A percentile compares a stretch with the other conserved stretches of the same genome.
Conservation (phyloP, 2,113 vertebrate species). For the Halcyon malimbica region DNA sequence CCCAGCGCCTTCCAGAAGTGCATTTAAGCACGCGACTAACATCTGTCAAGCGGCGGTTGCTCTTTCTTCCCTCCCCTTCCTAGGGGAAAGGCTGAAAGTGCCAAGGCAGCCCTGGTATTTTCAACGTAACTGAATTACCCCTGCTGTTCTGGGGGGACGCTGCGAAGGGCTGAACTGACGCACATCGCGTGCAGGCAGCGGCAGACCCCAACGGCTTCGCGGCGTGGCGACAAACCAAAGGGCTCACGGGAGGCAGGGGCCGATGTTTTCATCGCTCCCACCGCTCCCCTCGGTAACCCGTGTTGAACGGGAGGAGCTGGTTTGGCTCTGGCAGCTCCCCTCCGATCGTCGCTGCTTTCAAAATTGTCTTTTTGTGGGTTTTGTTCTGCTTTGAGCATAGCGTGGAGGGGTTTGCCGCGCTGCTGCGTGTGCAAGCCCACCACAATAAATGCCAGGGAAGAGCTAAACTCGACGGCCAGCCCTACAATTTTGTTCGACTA, state of each 20-base stretch:
- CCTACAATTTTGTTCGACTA: not conserved
- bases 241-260: not conserved
- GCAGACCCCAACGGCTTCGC: fast-evolving
- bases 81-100: not conserved
- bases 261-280: not conserved
- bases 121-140: slow-evolving; percentile 6
- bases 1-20: not conserved
- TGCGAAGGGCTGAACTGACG: not conserved
- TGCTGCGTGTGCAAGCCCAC: not conserved
- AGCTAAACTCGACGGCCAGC: not conserved
- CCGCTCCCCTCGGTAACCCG: not conserved
- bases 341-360: not conserved
- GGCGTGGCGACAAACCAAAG: not conserved
- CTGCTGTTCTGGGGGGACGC: not conserved
- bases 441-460: not conserved
- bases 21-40: not conserved
- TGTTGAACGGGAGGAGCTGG: not conserved
- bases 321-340: not conserved
- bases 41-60: not conserved
- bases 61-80: not conserved
- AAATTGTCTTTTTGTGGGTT: not conserved
- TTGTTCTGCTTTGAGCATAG: not conserved
- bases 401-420: not conserved
- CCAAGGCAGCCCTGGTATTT: slow-evolving; percentile 13
- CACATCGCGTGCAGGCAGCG: not conserved